A percentile compares a stretch with the other conserved stretches of the same genome.
Conservation (phyloP, 2,113 vertebrate genomes). For the Oryzias melastigma region DNA sequence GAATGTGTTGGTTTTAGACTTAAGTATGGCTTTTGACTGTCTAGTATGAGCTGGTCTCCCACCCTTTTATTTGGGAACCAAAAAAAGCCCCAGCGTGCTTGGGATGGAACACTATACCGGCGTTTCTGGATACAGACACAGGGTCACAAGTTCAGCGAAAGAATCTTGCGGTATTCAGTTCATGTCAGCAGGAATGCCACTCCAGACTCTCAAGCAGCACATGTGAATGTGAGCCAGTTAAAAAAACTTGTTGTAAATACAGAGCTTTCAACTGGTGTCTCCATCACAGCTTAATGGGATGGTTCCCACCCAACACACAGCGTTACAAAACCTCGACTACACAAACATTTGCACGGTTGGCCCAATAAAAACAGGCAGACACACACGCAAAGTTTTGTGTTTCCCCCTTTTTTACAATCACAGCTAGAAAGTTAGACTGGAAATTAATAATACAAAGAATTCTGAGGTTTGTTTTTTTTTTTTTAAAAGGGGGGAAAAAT, state of each 20-base stretch:
- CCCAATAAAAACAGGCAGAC: slow-evolving; percentile 16
- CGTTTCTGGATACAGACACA: slow-evolving; percentile 56
- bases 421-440: slow-evolving; percentile 27
- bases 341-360: slow-evolving; percentile 15
- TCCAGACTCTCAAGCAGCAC: slow-evolving; percentile 32
- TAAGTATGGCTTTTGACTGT: slow-evolving; percentile 53
- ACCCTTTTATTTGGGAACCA: slow-evolving; percentile 59
- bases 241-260: slow-evolving; percentile 47
- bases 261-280: slow-evolving; percentile 56
- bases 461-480: too few species aligned
- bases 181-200: slow-evolving; percentile 68
- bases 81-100: slow-evolving; percentile 50
- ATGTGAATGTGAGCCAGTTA: slow-evolving; percentile 18
- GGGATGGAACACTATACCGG: slow-evolving; percentile 34
- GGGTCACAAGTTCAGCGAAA: slow-evolving; percentile 72
- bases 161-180: slow-evolving; percentile 68
- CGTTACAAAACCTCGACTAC: slow-evolving; percentile 16
- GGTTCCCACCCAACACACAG: slow-evolving; percentile 41
- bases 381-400: not conserved
- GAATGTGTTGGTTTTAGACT: slow-evolving; percentile 38
- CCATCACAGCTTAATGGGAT: slow-evolving; percentile 41
- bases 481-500: not conserved
- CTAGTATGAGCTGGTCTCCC: slow-evolving; percentile 25
- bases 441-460: slow-evolving; percentile 14
- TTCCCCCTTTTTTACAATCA: slow-evolving; percentile 7